These are phyloP conservation scores for Lepus americanus DNA, from an alignment of 2,113 vertebrate species.

Conservation along the genomic window DNA sequence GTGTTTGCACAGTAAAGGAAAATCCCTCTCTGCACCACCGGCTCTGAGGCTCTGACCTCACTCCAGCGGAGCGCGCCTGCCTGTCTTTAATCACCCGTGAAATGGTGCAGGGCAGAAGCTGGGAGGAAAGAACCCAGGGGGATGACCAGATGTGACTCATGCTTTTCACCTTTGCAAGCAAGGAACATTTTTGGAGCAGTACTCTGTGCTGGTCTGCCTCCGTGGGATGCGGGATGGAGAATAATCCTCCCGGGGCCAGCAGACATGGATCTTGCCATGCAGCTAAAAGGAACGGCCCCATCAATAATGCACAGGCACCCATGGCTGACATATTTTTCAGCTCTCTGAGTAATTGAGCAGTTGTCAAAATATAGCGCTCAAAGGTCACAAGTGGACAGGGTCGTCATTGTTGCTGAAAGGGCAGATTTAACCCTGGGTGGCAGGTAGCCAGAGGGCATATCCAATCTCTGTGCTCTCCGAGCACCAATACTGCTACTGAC, in stretches of 20 bases:
- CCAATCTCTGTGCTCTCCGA: neutral
- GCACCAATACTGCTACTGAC: neutral
- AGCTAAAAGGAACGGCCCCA: neutral
- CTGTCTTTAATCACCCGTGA: slow-evolving; percentile 65
- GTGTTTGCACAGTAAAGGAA: slow-evolving; percentile 66
- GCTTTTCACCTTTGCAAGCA: slow-evolving; percentile 78
- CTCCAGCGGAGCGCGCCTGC: neutral
- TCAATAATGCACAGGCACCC: slow-evolving; percentile 68
- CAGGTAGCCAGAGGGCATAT: slow-evolving; percentile 1
- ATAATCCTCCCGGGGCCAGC: slow-evolving; percentile 65
- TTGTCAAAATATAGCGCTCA: slow-evolving; percentile 59
- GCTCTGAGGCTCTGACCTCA: slow-evolving; percentile 67
- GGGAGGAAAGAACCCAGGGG: slow-evolving; percentile 28
- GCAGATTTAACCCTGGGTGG: slow-evolving; percentile 38
- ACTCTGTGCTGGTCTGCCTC: slow-evolving; percentile 53
- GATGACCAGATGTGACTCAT: slow-evolving; percentile 78
- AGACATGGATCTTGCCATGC: slow-evolving; percentile 38
- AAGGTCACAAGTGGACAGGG: slow-evolving; percentile 50
- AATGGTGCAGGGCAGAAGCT: slow-evolving; percentile 27
- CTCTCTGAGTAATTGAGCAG: slow-evolving; percentile 47
- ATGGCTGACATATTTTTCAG: slow-evolving; percentile 30
- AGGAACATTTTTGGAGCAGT: slow-evolving; percentile 75
- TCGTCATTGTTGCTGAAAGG: slow-evolving; percentile 45
- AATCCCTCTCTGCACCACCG: slow-evolving; percentile 63
- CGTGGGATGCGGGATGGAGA: slow-evolving; percentile 46